phyloP scores from a whole-genome alignment of 2,797 vertebrate genomes.

The Ataeniobius toweri region DNA sequence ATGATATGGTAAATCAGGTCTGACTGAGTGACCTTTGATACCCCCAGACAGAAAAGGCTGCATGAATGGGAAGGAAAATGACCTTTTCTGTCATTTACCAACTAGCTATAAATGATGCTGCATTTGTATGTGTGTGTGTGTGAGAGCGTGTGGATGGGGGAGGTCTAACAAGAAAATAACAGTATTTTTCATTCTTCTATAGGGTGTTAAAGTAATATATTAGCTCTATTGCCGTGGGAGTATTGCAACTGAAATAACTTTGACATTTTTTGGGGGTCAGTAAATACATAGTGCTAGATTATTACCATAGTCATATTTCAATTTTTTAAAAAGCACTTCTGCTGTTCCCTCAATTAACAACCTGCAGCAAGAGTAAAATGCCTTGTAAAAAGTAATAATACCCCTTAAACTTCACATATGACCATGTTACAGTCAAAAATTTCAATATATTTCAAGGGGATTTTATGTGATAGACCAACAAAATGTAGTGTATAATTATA shows the following conservation, averaged over 20 bases:
- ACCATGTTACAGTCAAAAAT: neutral
- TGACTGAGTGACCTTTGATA: conserved; percentile 78
- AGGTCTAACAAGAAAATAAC: neutral
- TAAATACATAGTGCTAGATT: neutral
- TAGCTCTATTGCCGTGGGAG: neutral
- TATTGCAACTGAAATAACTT: neutral
- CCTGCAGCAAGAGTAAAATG: neutral
- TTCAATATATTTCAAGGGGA: neutral
- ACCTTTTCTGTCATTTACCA: conserved; percentile 71
- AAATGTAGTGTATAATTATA: neutral
- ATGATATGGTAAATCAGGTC: conserved; percentile 73
- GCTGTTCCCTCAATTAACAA: neutral
- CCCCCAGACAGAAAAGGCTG: conserved; percentile 78
- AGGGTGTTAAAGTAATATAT: neutral
- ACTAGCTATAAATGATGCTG: conserved; percentile 55
- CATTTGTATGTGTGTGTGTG: conserved; percentile 12
- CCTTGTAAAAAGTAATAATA: neutral
- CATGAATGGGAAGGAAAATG: conserved; percentile 64
- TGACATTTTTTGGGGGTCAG: neutral
- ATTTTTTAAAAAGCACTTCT: neutral
- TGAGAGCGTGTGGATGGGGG: conserved; percentile 10
- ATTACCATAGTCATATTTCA: neutral
- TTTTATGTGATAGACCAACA: neutral
- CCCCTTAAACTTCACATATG: neutral
- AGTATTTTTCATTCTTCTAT: neutral